Evolutionary conservation across 2,888 invertebrate genomes (phyloP).

Genomic region (Phalera bucephala): DNA sequence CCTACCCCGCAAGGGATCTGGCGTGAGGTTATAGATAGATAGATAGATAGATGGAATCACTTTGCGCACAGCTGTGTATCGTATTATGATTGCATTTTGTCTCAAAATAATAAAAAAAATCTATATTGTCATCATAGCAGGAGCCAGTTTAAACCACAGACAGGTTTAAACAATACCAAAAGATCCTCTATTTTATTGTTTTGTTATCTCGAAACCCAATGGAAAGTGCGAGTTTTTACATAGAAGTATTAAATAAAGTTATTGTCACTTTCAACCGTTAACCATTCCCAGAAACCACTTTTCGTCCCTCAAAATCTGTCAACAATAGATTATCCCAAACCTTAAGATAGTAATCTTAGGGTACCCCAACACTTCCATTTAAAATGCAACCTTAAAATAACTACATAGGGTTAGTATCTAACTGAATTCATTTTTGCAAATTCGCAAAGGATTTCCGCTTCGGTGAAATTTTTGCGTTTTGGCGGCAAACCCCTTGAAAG

Average conservation of each 20-base stretch:
- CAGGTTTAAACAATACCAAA: no score
- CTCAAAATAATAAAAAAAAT: no score
- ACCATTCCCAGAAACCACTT: constrained; percentile 56
- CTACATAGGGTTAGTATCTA: constrained; percentile 14
- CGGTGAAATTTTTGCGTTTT: constrained; percentile 46
- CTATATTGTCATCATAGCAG: no score
- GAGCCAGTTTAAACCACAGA: no score
- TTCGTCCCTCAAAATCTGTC: constrained; percentile 61
- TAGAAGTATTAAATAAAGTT: constrained; percentile 26
- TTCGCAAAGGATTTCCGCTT: constrained; percentile 52
- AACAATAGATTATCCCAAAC: constrained; percentile 77
- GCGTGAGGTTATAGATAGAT: no score
- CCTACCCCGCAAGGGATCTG: no score
- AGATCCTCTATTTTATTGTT: not conserved
- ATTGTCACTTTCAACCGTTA: constrained; percentile 55
- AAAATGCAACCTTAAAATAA: constrained; percentile 20
- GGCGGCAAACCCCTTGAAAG: constrained; percentile 61
- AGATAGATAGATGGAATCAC: no score
- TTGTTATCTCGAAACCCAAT: not conserved
- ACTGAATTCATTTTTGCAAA: not conserved
- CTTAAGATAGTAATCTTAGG: constrained; percentile 29
- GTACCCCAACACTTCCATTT: constrained; percentile 20
- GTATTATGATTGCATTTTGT: no score
- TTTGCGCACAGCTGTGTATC: no score
- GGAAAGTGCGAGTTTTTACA: constrained; percentile 6